These are phyloP conservation scores for Enteromius argenteus DNA, from an alignment of 2,797 vertebrate genomes.

Conservation along the genomic window DNA sequence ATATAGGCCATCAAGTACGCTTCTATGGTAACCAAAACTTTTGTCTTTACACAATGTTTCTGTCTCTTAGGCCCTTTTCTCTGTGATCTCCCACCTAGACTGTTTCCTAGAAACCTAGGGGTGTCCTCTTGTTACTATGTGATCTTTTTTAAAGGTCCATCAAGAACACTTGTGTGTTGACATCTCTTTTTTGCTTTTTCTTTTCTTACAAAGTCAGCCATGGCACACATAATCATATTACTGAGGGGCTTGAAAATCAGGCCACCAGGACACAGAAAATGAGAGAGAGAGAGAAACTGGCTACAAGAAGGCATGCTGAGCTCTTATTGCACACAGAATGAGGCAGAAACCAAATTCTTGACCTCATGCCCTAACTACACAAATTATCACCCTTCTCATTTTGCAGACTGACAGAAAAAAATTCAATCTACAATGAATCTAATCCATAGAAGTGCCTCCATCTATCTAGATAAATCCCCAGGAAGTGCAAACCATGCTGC, in stretches of 20 bases:
- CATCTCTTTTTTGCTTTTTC: conserved; percentile 11
- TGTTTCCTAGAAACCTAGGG: background rate
- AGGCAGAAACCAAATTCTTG: conserved; percentile 6
- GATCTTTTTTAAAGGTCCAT: conserved; percentile 39
- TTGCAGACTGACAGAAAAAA: background rate
- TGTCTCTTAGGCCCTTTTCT: background rate
- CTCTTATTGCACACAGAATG: conserved; percentile 21
- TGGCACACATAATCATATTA: conserved; percentile 51
- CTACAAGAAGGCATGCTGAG: background rate
- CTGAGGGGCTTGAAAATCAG: conserved; percentile 32
- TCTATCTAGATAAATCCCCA: background rate
- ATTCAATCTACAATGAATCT: background rate
- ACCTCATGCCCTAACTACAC: conserved; percentile 21
- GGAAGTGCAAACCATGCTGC: background rate
- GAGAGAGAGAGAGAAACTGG: conserved; percentile 4
- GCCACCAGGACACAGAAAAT: conserved; percentile 35
- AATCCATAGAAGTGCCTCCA: background rate
- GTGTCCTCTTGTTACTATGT: conserved; percentile 15
- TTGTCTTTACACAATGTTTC: background rate
- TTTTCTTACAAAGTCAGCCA: conserved; percentile 8
- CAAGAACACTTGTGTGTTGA: conserved; percentile 41
- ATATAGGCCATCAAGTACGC: background rate
- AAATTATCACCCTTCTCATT: background rate
- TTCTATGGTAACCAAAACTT: conserved; percentile 48
- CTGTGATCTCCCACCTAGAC: background rate